These are phyloP conservation scores for Drosophila paramelanica DNA, from an alignment of 2,888 invertebrate species.

Conservation along the genomic window DNA sequence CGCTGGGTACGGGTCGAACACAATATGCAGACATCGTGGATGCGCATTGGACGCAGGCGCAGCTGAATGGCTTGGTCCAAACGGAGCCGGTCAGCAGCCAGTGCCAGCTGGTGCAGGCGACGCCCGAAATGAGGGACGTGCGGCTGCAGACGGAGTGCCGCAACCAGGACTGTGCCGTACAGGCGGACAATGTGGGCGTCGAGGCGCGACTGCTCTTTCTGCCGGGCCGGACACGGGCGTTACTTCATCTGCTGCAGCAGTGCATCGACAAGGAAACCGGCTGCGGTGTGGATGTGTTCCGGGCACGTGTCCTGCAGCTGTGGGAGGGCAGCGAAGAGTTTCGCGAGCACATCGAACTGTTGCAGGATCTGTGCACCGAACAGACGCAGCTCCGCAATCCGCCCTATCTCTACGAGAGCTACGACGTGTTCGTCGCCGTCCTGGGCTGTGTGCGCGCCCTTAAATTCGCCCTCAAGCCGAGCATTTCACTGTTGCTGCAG, in stretches of 20 bases:
- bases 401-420: constrained; percentile 49
- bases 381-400: constrained; percentile 1
- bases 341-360: constrained; percentile 70
- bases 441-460: constrained; percentile 73
- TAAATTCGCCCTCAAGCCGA: constrained; percentile 70
- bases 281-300: constrained; percentile 37
- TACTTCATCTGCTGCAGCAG: constrained; percentile 60
- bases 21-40: constrained; percentile 32
- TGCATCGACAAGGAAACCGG: constrained; percentile 11
- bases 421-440: constrained; percentile 77
- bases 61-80: constrained; percentile 49
- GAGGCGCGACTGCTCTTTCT: constrained; percentile 60
- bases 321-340: constrained; percentile 73
- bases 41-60: constrained; percentile 15
- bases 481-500: constrained; percentile 67
- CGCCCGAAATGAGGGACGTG: constrained; percentile 40
- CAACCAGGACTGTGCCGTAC: constrained; percentile 56
- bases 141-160: constrained; percentile 36
- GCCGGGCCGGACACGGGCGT: constrained; percentile 57
- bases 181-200: constrained; percentile 66
- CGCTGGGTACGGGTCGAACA: constrained; percentile 3
- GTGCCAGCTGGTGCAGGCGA: constrained; percentile 37
- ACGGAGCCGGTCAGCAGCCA: constrained; percentile 38
- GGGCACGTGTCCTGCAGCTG: constrained; percentile 58
- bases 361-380: constrained; percentile 54